Evolutionary conservation across 2,888 invertebrate species (phyloP).

Genomic region (Crepidodera aurea): DNA sequence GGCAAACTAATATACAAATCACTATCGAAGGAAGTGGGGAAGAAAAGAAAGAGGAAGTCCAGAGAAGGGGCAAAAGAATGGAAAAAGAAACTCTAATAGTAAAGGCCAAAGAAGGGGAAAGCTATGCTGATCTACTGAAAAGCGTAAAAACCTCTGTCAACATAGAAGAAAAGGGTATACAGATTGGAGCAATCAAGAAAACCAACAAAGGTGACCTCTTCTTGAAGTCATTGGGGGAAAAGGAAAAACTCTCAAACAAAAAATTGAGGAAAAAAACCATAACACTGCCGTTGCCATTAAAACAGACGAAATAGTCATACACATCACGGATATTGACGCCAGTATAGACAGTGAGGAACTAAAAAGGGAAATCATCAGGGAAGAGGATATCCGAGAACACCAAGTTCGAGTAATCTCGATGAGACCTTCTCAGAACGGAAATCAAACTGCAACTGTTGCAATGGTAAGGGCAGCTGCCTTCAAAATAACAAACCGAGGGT

Average conservation of each 20-base stretch:
- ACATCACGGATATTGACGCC: constrained; percentile 19
- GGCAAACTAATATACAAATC: background rate
- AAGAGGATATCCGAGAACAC: background rate
- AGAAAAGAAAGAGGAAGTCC: background rate
- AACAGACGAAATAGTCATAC: constrained; percentile 3
- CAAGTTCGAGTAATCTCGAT: constrained; percentile 8
- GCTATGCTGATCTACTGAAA: constrained; percentile 15
- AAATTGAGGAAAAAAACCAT: constrained; percentile 7
- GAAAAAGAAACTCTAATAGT: constrained; percentile 2
- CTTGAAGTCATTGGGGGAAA: constrained; percentile 10
- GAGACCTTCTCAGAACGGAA: constrained; percentile 10
- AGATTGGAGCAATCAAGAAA: constrained; percentile 11
- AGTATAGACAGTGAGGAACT: constrained; percentile 6
- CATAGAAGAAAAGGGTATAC: constrained; percentile 16
- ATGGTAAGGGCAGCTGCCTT: constrained; percentile 9
- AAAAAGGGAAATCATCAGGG: background rate
- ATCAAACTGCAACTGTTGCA: constrained; percentile 7
- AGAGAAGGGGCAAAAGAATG: background rate
- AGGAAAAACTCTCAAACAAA: constrained; percentile 16
- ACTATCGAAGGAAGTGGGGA: background rate
- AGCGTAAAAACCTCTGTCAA: constrained; percentile 9
- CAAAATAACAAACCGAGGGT: constrained; percentile 9
- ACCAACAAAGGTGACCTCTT: constrained; percentile 13
- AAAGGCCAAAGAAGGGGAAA: constrained; percentile 3
- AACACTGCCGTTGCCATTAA: constrained; percentile 7